Base-by-base conservation (phyloP, 2,888 invertebrate genomes). In the Cheilosia vulpina region DNA sequence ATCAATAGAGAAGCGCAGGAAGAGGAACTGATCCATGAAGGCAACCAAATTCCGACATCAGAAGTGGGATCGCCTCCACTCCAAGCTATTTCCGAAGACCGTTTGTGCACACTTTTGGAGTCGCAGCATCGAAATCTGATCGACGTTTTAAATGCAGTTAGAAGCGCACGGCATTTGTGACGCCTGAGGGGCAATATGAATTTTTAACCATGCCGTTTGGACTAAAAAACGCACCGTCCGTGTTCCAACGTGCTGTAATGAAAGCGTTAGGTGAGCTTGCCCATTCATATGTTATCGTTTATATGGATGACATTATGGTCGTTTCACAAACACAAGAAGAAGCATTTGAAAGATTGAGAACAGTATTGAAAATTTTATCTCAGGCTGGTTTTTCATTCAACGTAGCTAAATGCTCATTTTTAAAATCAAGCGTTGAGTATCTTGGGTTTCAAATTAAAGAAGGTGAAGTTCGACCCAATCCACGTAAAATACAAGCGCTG, bases 261-360 rank as follows among this genome's bases (percentile, higher is more conserved):
- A 57, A 24, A 6, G 77, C 76, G 11, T 50, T 87, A 5, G 80
- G 80, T 31, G 72, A 80, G 13, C 52, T 84, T n/a, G 72, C 53
- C 11, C 41, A 77, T 50, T 57, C 75, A 1, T 75, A 52, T 41
- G 55, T 43, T 27, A 55, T 79, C 41, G 79, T 80, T 27, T 83
- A 87, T 69, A 73, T 87, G 63, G 87, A 83, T 68, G 83, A 77
- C 41, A 76, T 87, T 9, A 34, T 79, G 47, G 58, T 87, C 62
- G 63, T 78, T 11, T 68, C 81, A 38, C 47, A 13, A 24, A 78
- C 63, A 31, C 62, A 69, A 21, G 62, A 73, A 15, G 73, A 76
- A 47, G 76, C 76, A 31, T 47, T 80, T 11, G 76, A 72, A 19
- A 80, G 80, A 50, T 45, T 84, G n/a, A n/a, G 24, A 41, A 53